phyloP scores from a whole-genome alignment of 2,797 vertebrate species.

The Spea hammondii region DNA sequence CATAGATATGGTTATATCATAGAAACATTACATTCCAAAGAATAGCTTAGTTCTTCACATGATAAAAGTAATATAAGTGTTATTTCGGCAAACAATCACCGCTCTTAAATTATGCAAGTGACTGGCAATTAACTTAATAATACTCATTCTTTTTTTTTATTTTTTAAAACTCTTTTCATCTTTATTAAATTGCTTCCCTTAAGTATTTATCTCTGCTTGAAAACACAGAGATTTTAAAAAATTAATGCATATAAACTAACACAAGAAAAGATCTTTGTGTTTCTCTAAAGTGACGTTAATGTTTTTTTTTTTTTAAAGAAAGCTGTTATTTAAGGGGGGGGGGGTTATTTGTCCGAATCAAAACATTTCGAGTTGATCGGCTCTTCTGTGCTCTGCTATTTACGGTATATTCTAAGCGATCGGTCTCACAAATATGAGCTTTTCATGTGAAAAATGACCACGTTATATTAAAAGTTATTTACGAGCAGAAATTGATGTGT shows the following conservation, averaged over 20 bases:
- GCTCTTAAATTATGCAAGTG: background rate
- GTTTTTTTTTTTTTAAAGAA: no score
- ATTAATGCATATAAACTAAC: background rate
- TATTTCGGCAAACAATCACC: background rate
- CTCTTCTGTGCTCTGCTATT: background rate
- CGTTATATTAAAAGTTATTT: background rate
- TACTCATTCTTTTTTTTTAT: background rate
- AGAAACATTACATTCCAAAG: background rate
- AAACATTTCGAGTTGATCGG: no score
- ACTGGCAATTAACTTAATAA: background rate
- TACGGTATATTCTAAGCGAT: background rate
- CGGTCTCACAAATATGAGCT: background rate
- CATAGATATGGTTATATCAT: no score
- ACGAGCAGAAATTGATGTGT: background rate
- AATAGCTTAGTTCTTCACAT: background rate
- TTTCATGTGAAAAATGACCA: slow-evolving; percentile 4
- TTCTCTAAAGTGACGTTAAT: no score
- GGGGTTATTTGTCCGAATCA: no score
- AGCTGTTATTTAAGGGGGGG: no score
- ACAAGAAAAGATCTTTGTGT: background rate
- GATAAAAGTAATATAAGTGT: background rate
- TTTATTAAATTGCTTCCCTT: slow-evolving; percentile 3
- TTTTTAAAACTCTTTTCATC: background rate
- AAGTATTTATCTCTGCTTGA: background rate
- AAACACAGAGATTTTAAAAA: background rate